A percentile compares a stretch with the other conserved stretches of the same genome.
phyloP scores from a whole-genome alignment of 1,140 invertebrate species.

The Coptotermes formosanus region DNA sequence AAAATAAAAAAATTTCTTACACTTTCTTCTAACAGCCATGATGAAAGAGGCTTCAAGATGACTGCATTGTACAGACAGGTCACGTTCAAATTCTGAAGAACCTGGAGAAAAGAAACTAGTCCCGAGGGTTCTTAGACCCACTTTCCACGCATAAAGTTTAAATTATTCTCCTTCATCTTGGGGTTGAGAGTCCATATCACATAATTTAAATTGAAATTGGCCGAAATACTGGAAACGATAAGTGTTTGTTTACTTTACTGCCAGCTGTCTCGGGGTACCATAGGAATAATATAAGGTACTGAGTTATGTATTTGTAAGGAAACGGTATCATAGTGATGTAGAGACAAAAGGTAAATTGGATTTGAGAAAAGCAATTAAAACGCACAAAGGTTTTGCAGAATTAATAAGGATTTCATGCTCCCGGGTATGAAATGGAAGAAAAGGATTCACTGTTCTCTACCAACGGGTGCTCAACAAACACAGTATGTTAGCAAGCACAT shows the following conservation, averaged over 20 bases:
- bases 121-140: neutral
- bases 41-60: too few relatives aligned
- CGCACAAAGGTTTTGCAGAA: neutral
- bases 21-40: too few relatives aligned
- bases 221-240: neutral
- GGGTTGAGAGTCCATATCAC: neutral
- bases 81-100: too few relatives aligned
- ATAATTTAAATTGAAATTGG: too few relatives aligned
- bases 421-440: neutral
- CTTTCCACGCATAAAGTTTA: neutral
- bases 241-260: neutral
- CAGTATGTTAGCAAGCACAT: too few relatives aligned
- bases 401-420: neutral
- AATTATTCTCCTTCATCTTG: neutral
- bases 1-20: too few relatives aligned
- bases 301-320: neutral
- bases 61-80: too few relatives aligned
- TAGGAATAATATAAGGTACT: neutral
- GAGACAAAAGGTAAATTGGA: neutral
- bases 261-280: neutral
- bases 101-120: too few relatives aligned
- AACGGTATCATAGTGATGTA: neutral
- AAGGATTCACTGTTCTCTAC: neutral
- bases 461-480: neutral
- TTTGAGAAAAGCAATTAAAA: slow-evolving; percentile 1